Percentiles rank a stretch among this genome's conserved stretches.
Conservation (phyloP, 2,113 vertebrate genomes). For the Hoplias malabaricus region DNA sequence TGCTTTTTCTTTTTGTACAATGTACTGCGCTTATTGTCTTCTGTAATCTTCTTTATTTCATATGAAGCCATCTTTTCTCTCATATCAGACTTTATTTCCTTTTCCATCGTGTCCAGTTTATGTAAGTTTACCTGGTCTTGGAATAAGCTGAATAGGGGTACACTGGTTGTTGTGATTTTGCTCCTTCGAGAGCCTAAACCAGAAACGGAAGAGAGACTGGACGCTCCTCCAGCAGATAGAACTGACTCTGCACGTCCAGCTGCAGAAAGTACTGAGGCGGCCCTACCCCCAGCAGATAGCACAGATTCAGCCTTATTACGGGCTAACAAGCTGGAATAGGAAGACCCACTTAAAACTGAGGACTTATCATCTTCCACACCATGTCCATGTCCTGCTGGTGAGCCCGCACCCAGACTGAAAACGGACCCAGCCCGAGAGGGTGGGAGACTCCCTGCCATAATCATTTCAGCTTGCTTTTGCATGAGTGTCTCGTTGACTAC, state of each 20-base stretch:
- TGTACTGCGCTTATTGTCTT: slow-evolving; percentile 89
- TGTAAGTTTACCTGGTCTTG: slow-evolving; percentile 86
- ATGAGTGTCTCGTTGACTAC: slow-evolving; percentile 91
- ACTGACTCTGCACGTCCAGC: slow-evolving; percentile 47
- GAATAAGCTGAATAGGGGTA: slow-evolving; percentile 89
- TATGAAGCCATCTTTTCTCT: slow-evolving; percentile 86
- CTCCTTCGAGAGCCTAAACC: slow-evolving; percentile 56
- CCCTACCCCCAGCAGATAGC: slow-evolving; percentile 65
- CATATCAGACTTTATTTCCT: slow-evolving; percentile 84
- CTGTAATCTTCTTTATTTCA: slow-evolving; percentile 86
- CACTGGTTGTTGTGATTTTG: slow-evolving; percentile 83
- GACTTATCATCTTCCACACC: slow-evolving; percentile 76
- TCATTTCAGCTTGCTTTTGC: slow-evolving; percentile 88
- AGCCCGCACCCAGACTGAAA: slow-evolving; percentile 61
- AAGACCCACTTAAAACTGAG: slow-evolving; percentile 76
- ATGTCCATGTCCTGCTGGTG: slow-evolving; percentile 58
- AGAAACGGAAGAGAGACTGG: slow-evolving; percentile 55
- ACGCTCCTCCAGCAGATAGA: slow-evolving; percentile 66
- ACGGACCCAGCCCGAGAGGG: slow-evolving; percentile 69
- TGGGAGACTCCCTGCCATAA: slow-evolving; percentile 67
- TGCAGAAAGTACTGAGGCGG: slow-evolving; percentile 67
- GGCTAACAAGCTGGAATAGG: slow-evolving; percentile 61
- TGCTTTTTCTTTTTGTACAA: slow-evolving; percentile 92
- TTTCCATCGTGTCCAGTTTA: slow-evolving; percentile 85
- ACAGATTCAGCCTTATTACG: slow-evolving; percentile 52